phyloP scores from a whole-genome alignment of 2,113 vertebrate genomes.

The Lota lota region DNA sequence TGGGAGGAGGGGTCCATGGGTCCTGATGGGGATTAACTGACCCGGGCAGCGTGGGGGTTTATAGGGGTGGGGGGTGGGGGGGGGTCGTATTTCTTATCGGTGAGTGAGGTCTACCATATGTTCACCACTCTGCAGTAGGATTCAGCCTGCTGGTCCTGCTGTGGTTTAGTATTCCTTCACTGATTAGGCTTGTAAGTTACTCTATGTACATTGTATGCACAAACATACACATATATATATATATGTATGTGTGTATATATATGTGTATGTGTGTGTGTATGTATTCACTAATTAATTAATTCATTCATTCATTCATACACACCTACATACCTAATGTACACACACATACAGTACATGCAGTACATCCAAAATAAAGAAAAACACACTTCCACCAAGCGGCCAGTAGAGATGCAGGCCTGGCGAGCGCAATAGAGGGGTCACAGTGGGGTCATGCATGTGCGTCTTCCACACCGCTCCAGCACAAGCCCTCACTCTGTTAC shows the following conservation, averaged over 20 bases:
- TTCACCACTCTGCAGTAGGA: constrained; percentile 13
- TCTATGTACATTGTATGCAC: no score
- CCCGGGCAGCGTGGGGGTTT: neutral
- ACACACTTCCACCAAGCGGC: constrained; percentile 15
- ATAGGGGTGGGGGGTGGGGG: neutral
- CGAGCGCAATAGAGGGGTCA: constrained; percentile 29
- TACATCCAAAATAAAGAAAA: no score
- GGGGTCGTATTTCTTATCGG: neutral
- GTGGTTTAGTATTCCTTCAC: neutral
- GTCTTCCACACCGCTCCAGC: constrained; percentile 34
- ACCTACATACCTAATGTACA: no score
- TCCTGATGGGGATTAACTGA: constrained; percentile 24
- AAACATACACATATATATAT: no score
- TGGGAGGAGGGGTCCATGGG: constrained; percentile 1
- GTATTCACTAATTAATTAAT: no score
- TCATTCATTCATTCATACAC: no score
- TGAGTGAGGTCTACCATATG: constrained; percentile 12
- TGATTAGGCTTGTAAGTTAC: no score
- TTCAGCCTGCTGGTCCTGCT: neutral
- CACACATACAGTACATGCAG: neutral
- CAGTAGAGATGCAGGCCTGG: constrained; percentile 38
- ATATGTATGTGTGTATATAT: no score
- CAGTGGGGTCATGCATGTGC: constrained; percentile 21
- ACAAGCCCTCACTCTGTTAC: neutral
- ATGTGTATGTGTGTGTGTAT: no score